Evolutionary conservation across 2,113 vertebrate genomes (phyloP).

Genomic region (Rousettus leschenaultii): DNA sequence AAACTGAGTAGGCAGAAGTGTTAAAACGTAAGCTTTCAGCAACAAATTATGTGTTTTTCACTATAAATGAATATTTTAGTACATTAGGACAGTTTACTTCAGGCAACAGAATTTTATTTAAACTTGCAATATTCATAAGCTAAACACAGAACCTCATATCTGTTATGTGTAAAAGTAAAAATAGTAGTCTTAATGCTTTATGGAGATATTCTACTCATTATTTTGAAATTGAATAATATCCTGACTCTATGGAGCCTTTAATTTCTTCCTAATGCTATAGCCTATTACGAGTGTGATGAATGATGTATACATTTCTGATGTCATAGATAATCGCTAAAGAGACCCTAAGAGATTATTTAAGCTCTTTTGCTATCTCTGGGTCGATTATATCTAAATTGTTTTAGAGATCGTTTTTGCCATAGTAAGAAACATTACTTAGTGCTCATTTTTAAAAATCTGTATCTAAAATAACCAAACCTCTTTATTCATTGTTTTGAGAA

Average conservation of each 20-base stretch:
- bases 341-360: not conserved
- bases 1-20: not conserved
- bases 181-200: not conserved
- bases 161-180: not conserved
- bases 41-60: not conserved
- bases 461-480: not conserved
- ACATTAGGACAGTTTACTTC: not conserved
- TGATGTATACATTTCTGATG: not conserved
- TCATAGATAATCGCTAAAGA: not conserved
- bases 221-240: conserved; percentile 30
- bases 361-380: not conserved
- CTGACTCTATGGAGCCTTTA: not conserved
- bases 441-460: not conserved
- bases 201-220: not conserved
- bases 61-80: conserved; percentile 14
- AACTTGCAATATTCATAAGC: conserved; percentile 33
- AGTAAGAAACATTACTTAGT: not conserved
- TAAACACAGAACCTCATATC: not conserved
- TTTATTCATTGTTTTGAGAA: conserved; percentile 30
- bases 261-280: conserved; percentile 5
- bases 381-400: not conserved
- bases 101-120: conserved; percentile 44
- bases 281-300: not conserved
- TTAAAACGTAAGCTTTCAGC: conserved; percentile 22
- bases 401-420: not conserved